Evolutionary conservation across 2,888 invertebrate genomes (phyloP).

Genomic region (Trachelus troglodyta): DNA sequence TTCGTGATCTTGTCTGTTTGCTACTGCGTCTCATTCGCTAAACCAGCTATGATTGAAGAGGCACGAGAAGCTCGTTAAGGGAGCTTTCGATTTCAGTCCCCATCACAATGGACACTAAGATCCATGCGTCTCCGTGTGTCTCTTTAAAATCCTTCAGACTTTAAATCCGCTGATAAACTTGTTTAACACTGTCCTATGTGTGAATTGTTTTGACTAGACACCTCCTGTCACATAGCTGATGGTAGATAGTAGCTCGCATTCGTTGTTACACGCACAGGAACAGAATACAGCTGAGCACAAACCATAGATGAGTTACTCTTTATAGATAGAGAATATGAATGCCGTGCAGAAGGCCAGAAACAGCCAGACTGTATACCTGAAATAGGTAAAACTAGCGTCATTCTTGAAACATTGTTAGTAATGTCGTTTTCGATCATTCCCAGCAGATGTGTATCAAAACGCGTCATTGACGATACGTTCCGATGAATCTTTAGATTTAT

Average conservation of each 20-base stretch:
- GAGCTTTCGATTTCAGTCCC: constrained; percentile 26
- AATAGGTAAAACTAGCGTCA: not conserved
- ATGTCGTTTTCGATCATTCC: too few relatives aligned
- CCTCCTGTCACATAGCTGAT: not conserved
- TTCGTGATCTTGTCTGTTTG: constrained; percentile 16
- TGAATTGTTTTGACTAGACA: constrained; percentile 4
- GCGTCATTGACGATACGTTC: not conserved
- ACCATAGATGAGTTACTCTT: not conserved
- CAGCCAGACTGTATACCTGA: too few relatives aligned
- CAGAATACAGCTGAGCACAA: not conserved
- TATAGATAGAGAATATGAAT: not conserved
- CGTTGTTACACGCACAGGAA: not conserved
- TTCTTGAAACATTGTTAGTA: not conserved
- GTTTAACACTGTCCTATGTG: not conserved
- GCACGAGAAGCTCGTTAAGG: constrained; percentile 24
- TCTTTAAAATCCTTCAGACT: not conserved
- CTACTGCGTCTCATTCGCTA: constrained; percentile 22
- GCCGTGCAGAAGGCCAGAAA: not conserved
- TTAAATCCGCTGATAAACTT: not conserved
- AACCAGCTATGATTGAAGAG: constrained; percentile 34
- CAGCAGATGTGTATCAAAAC: not conserved
- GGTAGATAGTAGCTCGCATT: not conserved
- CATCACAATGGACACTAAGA: constrained; percentile 20
- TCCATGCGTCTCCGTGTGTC: not conserved
- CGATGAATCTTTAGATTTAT: too few relatives aligned